phyloP scores from a whole-genome alignment of 2,888 invertebrate species.

The Physocephala rufipes region DNA sequence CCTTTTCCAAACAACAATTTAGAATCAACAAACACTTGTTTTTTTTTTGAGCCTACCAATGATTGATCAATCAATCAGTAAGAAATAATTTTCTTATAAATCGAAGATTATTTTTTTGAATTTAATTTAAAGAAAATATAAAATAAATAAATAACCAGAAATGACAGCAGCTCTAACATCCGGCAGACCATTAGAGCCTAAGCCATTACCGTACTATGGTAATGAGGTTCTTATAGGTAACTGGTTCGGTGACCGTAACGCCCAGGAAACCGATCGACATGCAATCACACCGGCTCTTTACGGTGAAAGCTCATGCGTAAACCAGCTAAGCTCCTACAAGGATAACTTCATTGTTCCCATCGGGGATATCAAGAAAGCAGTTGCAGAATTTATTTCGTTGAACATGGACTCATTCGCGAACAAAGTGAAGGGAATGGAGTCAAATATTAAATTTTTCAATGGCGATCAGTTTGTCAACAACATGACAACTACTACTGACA shows the following conservation, averaged over 20 bases:
- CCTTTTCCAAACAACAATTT: too few species aligned
- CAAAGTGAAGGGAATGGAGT: constrained; percentile 38
- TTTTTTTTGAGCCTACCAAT: too few species aligned
- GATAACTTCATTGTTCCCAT: constrained; percentile 27
- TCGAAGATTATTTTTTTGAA: too few species aligned
- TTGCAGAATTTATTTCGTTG: constrained; percentile 26
- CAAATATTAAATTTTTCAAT: constrained; percentile 44
- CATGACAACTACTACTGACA: constrained; percentile 45
- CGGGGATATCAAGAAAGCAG: neutral
- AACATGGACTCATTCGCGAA: constrained; percentile 44
- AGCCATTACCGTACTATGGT: constrained; percentile 33
- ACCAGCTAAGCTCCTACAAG: constrained; percentile 25
- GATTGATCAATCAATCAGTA: too few species aligned
- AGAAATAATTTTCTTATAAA: too few species aligned
- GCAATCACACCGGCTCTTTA: constrained; percentile 44
- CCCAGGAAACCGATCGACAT: constrained; percentile 35
- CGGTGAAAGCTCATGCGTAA: constrained; percentile 39
- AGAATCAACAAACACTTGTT: too few species aligned
- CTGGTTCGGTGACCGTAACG: constrained; percentile 51
- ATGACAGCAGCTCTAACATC: neutral
- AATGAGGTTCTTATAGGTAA: constrained; percentile 49
- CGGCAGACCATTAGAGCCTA: neutral
- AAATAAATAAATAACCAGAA: neutral
- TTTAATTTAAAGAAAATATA: neutral
- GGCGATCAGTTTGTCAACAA: constrained; percentile 46